Base-by-base conservation (phyloP, 2,888 invertebrate species). In the Agelastica alni region DNA sequence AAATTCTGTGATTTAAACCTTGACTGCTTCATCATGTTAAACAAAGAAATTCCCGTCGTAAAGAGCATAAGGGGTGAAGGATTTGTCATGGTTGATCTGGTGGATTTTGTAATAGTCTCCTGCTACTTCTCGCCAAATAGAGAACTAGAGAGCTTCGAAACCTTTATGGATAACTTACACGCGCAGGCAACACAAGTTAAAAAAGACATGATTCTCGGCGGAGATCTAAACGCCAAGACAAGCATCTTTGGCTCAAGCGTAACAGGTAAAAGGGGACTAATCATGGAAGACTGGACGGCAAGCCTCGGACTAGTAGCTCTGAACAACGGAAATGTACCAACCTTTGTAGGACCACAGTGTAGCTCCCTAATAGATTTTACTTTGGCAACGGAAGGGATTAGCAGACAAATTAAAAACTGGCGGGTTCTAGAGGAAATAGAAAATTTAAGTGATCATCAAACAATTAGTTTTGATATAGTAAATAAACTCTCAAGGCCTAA, bases 81-180 rank as follows among this genome's bases (percentile, higher is more conserved):
- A 1, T 42, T 17, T 26, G 26, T 26, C 9, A 9, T 10, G 26
- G 28, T 42, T 3, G 26, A 42, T 9, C 4, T 10, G 10, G 12
- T 1, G 9, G 26, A 42, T 7, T 9, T 42, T 13, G 7, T 10
- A 4, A 10, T 42, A 10, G 7, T 37, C 9, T 52, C 52, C 9
- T 31, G 46, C 16, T 53, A 56, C 10, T 53, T 56, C 34, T 53
- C 56, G 4, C 53, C 56, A 12, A 56, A 56, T 28, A 14, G 39
- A 43, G 9, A 6, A 12, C 28, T 14, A 10, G 44, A 36, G 7
- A 36, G 51, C 2, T 57, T 57, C 22, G 44, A 37, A 17, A 31
- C 20, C 5, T 26, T 46, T 2, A 9, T 57, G 13, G 9, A 36
- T 13, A 22, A 20, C n/a, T 14, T 57, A n/a, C 18, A 56, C 5